Percentiles rank a stretch among this genome's conserved stretches.
phyloP scores from a whole-genome alignment of 2,113 vertebrate species.

The Eublepharis macularius region DNA sequence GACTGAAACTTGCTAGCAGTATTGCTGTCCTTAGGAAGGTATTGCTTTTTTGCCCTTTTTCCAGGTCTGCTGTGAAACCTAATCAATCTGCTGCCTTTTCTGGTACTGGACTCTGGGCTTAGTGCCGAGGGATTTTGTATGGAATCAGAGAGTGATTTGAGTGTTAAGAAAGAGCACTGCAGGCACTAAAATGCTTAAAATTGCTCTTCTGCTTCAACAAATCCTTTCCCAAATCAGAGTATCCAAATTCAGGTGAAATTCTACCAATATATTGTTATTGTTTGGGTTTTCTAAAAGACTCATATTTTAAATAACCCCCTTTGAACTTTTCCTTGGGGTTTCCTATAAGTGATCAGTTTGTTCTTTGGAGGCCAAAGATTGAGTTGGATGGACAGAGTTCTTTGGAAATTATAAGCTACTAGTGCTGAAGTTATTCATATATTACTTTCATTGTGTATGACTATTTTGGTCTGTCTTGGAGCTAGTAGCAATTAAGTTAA shows the following conservation, averaged over 20 bases:
- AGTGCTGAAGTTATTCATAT: conserved; percentile 18
- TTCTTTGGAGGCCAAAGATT: conserved; percentile 42
- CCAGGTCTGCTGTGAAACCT: fast-evolving
- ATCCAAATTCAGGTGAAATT: conserved; percentile 57
- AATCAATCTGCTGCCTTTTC: conserved; percentile 24
- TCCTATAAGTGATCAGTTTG: not conserved
- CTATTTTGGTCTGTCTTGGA: conserved; percentile 18
- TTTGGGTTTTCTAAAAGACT: conserved; percentile 41
- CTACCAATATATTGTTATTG: conserved; percentile 55
- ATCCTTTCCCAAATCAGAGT: conserved; percentile 63
- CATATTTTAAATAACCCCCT: conserved; percentile 52
- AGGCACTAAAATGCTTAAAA: conserved; percentile 50
- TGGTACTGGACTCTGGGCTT: conserved; percentile 4
- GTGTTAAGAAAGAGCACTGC: conserved; percentile 66
- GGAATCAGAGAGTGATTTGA: conserved; percentile 49
- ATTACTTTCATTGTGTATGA: not conserved
- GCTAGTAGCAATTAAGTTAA: conserved; percentile 33
- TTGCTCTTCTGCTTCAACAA: conserved; percentile 57
- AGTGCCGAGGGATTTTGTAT: conserved; percentile 29
- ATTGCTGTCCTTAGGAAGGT: not conserved
- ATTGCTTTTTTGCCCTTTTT: not conserved
- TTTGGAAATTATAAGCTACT: conserved; percentile 19
- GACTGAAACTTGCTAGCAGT: not conserved
- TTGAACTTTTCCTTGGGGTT: conserved; percentile 40
- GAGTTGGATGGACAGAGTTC: not conserved